phyloP scores from a whole-genome alignment of 2,113 vertebrate genomes.

The Theristicus caerulescens region DNA sequence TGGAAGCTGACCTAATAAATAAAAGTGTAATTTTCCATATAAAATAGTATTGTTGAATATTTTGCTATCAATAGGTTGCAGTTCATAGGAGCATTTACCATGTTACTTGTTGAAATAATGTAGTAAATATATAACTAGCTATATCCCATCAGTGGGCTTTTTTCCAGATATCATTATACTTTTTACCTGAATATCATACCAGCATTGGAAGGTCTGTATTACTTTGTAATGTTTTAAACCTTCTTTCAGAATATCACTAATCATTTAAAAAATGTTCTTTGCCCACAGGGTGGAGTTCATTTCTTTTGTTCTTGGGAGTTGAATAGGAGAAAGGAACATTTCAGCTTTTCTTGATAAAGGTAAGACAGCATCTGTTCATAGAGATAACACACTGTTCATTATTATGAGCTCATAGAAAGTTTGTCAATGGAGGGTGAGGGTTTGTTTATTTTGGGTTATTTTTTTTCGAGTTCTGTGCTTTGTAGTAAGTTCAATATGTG shows the following conservation, averaged over 20 bases:
- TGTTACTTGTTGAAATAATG: not conserved
- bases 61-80: not conserved
- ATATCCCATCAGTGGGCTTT: not conserved
- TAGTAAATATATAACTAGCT: not conserved
- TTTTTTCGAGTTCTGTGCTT: conserved; percentile 34
- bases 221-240: not conserved
- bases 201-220: not conserved
- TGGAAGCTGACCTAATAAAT: not conserved
- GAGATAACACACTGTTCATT: conserved; percentile 51
- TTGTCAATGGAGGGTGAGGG: conserved; percentile 45
- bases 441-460: conserved; percentile 27
- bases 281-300: conserved; percentile 50
- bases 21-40: not conserved
- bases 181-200: not conserved
- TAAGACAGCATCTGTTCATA: conserved; percentile 58
- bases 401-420: conserved; percentile 12
- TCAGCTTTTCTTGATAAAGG: conserved; percentile 60
- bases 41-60: not conserved
- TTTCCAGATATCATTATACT: not conserved
- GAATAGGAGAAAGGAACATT: conserved; percentile 51
- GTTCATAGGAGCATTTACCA: not conserved
- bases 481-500: conserved; percentile 29
- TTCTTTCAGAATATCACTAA: not conserved
- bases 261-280: conserved; percentile 28
- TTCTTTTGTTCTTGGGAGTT: conserved; percentile 53